Percentiles rank a stretch among this genome's conserved stretches.
phyloP scores from a whole-genome alignment of 2,113 vertebrate genomes.

The Dolichotis patagonum region DNA sequence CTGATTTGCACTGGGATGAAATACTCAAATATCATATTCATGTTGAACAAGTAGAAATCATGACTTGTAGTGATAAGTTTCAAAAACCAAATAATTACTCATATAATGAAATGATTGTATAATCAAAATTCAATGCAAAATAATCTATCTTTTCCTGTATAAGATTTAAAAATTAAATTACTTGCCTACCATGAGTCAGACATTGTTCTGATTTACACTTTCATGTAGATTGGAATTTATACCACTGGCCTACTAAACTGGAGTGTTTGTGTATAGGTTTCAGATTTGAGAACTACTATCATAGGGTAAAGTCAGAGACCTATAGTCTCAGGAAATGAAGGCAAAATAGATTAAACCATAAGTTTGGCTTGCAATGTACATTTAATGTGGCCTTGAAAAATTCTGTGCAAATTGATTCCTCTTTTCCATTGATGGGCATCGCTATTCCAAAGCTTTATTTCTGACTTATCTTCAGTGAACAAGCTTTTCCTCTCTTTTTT shows the following conservation, averaged over 20 bases:
- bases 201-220: neutral
- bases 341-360: neutral
- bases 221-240: slow-evolving; percentile 5
- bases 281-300: slow-evolving; percentile 26
- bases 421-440: neutral
- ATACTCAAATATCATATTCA: slow-evolving; percentile 40
- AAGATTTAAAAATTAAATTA: neutral
- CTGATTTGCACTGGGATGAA: slow-evolving; percentile 14
- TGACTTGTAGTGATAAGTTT: neutral
- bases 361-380: neutral
- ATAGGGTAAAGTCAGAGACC: neutral
- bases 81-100: neutral
- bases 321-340: slow-evolving; percentile 38
- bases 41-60: neutral
- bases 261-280: neutral
- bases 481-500: neutral
- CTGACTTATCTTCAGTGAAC: neutral
- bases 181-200: neutral
- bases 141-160: neutral
- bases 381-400: slow-evolving; percentile 47
- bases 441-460: slow-evolving; percentile 58
- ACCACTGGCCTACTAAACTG: neutral
- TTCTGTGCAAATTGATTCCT: neutral
- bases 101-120: neutral
- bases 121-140: neutral